Conservation (phyloP, 2,113 vertebrate genomes). For the Sander vitreus region DNA sequence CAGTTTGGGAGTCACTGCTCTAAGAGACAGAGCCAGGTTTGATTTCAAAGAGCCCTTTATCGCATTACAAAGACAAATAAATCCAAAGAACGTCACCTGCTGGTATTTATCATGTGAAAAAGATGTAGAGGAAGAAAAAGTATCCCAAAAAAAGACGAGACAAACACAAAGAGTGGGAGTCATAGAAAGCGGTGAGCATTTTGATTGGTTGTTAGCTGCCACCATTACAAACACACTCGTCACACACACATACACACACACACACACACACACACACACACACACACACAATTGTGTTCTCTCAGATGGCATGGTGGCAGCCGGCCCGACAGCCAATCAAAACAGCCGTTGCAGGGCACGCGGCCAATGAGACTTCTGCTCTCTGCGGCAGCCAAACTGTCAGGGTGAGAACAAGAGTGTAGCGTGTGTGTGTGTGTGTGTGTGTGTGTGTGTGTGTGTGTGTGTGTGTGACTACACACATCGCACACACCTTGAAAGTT, state of each 20-base stretch:
- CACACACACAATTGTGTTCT: conserved; percentile 22
- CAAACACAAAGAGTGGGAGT: neutral
- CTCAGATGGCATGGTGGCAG: conserved; percentile 61
- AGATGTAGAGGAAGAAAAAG: neutral
- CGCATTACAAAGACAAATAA: neutral
- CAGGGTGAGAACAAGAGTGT: conserved; percentile 64
- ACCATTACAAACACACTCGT: conserved; percentile 24
- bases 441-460: conserved; percentile 23
- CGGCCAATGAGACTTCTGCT: conserved; percentile 73
- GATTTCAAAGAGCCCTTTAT: neutral
- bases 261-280: conserved; percentile 15
- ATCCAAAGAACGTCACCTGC: neutral
- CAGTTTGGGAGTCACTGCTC: neutral
- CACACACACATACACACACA: conserved; percentile 11
- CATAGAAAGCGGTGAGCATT: neutral
- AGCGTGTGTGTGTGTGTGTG: conserved; percentile 7
- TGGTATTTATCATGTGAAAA: neutral
- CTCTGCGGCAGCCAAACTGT: conserved; percentile 68
- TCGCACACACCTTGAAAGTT: neutral
- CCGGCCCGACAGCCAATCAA: conserved; percentile 68
- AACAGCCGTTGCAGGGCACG: conserved; percentile 49
- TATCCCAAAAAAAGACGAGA: neutral
- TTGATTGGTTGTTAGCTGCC: conserved; percentile 29
- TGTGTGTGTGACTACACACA: neutral
- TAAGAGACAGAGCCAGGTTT: neutral